These are phyloP conservation scores for Alcedo quadribrachys DNA, from an alignment of 2,797 vertebrate species.

Conservation along the genomic window DNA sequence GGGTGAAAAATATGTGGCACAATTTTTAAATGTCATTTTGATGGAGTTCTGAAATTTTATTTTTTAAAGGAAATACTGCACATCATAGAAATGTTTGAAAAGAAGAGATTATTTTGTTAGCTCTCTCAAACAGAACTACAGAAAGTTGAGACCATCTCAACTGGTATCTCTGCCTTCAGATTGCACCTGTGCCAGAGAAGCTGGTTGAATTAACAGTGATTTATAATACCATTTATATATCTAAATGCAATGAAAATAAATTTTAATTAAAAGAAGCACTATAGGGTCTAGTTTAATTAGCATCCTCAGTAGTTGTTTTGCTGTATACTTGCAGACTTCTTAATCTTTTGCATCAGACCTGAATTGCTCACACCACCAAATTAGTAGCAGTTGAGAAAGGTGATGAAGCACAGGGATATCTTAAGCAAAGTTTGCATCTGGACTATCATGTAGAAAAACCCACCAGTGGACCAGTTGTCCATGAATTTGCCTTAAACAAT, in stretches of 20 bases:
- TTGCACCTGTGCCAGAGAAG: neutral
- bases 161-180: neutral
- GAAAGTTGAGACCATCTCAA: neutral
- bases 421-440: neutral
- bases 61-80: neutral
- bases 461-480: neutral
- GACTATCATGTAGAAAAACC: neutral
- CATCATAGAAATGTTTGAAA: neutral
- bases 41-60: neutral
- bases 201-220: neutral
- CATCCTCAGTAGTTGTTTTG: neutral
- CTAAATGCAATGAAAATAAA: slow-evolving; percentile 40
- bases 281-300: neutral
- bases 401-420: neutral
- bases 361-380: neutral
- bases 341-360: neutral
- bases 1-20: neutral
- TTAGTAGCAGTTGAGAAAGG: neutral
- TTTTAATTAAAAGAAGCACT: slow-evolving; percentile 42
- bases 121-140: neutral
- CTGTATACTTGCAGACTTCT: slow-evolving; percentile 5
- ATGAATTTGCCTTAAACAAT: neutral
- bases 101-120: neutral
- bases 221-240: neutral
- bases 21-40: slow-evolving; percentile 1